A percentile compares a stretch with the other conserved stretches of the same genome.
phyloP scores from a whole-genome alignment of 2,797 vertebrate genomes.

The Malacoctenus gilli region DNA sequence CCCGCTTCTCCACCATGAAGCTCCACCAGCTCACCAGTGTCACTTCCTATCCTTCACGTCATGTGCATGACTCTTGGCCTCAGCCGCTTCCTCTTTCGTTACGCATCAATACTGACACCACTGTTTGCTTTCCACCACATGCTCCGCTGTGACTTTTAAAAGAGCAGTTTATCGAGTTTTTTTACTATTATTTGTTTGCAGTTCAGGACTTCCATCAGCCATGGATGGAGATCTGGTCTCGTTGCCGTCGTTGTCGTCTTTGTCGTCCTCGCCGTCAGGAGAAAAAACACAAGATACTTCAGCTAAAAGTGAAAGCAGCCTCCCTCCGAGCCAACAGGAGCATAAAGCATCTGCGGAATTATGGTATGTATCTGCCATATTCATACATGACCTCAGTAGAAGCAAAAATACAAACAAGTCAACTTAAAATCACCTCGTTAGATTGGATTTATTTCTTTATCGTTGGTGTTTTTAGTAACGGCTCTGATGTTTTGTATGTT shows the following conservation, averaged over 20 bases:
- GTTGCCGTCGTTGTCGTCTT: conserved; percentile 54
- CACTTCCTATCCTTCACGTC: conserved; percentile 69
- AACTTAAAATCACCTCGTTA: too few species aligned
- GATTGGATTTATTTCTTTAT: too few species aligned
- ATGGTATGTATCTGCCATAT: conserved; percentile 54
- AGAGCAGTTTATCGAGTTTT: not conserved
- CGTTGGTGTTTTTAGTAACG: too few species aligned
- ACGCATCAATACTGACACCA: conserved; percentile 26
- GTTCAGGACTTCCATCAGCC: conserved; percentile 10
- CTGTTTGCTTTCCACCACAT: conserved; percentile 47
- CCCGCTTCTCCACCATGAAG: conserved; percentile 27
- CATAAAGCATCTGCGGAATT: conserved; percentile 42
- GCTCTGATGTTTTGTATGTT: too few species aligned
- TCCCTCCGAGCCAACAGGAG: conserved; percentile 31
- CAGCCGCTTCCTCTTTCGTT: conserved; percentile 69
- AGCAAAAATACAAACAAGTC: conserved; percentile 12
- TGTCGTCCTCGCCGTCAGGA: conserved; percentile 28
- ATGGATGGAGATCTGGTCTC: conserved; percentile 69
- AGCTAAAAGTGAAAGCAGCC: conserved; percentile 23
- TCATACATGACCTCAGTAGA: not conserved
- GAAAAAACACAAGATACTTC: conserved; percentile 30
- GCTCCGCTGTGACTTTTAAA: not conserved
- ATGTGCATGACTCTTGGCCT: conserved; percentile 47
- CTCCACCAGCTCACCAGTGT: conserved; percentile 26
- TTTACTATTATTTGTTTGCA: conserved; percentile 12